A percentile compares a stretch with the other conserved stretches of the same genome.
These are phyloP conservation scores for Sarcophaga carnaria DNA, from an alignment of 2,888 invertebrate genomes.

Conservation along the genomic window DNA sequence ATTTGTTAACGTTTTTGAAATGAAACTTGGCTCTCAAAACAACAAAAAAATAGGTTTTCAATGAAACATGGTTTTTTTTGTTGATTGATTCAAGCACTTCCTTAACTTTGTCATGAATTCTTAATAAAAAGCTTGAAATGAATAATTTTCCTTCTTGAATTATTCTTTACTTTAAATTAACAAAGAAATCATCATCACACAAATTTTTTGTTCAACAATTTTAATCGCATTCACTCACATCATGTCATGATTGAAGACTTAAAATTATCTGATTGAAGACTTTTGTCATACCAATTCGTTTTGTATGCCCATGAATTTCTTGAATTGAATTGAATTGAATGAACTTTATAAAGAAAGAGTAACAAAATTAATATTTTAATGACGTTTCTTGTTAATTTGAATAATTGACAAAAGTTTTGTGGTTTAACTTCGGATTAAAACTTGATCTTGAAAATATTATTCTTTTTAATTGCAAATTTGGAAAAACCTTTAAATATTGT, in stretches of 20 bases:
- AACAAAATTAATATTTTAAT: constrained; percentile 20
- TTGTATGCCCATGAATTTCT: no score
- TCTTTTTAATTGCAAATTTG: no score
- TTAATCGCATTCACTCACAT: no score
- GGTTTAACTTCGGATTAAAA: background rate
- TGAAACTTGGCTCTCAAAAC: constrained; percentile 5
- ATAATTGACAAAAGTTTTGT: background rate
- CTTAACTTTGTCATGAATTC: constrained; percentile 51
- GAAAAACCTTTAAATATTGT: no score
- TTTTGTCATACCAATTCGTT: no score
- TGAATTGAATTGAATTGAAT: constrained; percentile 12
- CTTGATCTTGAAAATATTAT: no score
- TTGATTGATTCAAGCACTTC: constrained; percentile 26
- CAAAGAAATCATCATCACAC: constrained; percentile 31
- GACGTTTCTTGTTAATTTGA: background rate
- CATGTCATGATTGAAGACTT: no score
- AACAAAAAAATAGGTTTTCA: background rate
- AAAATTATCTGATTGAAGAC: no score
- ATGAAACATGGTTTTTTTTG: background rate
- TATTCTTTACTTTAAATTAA: constrained; percentile 33
- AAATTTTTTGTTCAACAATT: constrained; percentile 41
- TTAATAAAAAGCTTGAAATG: constrained; percentile 52
- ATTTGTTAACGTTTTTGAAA: background rate
- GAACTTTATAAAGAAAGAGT: background rate
- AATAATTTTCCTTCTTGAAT: constrained; percentile 17